phyloP scores from a whole-genome alignment of 2,888 invertebrate genomes.

The Mesochorus sp. region DNA sequence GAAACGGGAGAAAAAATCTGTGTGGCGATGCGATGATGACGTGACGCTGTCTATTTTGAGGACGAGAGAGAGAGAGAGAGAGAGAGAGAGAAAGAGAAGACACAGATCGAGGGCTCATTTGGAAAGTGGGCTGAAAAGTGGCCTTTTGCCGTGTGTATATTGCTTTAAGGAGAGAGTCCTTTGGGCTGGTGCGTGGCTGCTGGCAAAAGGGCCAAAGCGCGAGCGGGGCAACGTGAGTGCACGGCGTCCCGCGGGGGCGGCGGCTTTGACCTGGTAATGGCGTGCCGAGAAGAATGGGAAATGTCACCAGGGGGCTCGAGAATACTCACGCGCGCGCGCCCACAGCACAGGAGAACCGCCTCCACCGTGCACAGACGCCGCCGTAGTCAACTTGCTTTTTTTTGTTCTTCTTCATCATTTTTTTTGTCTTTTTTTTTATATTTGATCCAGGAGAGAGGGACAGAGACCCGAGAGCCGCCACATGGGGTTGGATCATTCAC shows the following conservation, averaged over 20 bases:
- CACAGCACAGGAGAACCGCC: constrained; percentile 63
- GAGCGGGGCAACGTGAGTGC: constrained; percentile 63
- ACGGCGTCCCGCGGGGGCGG: constrained; percentile 80
- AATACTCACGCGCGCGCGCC: constrained; percentile 66
- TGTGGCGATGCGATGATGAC: constrained; percentile 45
- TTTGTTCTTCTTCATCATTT: constrained; percentile 68
- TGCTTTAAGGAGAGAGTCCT: constrained; percentile 44
- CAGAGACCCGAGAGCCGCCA: constrained; percentile 58
- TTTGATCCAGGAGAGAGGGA: constrained; percentile 12
- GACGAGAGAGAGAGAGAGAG: constrained; percentile 4
- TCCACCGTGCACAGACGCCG: constrained; percentile 57
- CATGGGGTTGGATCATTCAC: constrained; percentile 78
- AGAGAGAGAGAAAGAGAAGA: neutral
- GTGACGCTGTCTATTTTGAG: constrained; percentile 13
- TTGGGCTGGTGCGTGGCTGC: constrained; percentile 11
- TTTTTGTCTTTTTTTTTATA: constrained; percentile 10
- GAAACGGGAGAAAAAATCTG: constrained; percentile 35
- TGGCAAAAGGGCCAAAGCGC: constrained; percentile 41
- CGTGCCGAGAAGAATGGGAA: constrained; percentile 81
- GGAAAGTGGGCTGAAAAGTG: constrained; percentile 72
- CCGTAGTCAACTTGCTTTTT: constrained; percentile 73
- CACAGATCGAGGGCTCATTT: constrained; percentile 49
- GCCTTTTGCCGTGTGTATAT: constrained; percentile 63
- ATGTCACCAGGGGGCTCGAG: constrained; percentile 81
- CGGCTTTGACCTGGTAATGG: constrained; percentile 80